phyloP scores from a whole-genome alignment of 2,797 vertebrate species.

The Chiloscyllium punctatum region DNA sequence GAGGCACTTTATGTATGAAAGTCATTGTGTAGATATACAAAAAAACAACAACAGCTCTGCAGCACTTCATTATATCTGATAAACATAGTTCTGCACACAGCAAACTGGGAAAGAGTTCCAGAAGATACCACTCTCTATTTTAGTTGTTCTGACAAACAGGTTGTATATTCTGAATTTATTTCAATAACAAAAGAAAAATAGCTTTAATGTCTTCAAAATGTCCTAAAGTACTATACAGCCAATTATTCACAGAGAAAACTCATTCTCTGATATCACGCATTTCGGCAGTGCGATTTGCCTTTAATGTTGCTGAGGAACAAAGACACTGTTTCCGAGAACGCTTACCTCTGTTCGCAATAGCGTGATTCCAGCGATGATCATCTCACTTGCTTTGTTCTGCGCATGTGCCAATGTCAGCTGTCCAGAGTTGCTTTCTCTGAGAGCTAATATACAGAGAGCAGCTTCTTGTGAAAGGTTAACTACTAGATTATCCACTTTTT shows the following conservation, averaged over 20 bases:
- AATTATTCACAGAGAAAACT: background rate
- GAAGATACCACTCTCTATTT: background rate
- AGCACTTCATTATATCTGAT: background rate
- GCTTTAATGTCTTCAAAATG: background rate
- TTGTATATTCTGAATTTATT: background rate
- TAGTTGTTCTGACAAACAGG: background rate
- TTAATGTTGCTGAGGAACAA: too few relatives aligned
- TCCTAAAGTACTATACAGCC: background rate
- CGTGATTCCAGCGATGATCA: too few relatives aligned
- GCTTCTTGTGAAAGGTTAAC: background rate
- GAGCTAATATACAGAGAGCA: too few relatives aligned
- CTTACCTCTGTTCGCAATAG: too few relatives aligned
- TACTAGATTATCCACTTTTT: too few relatives aligned
- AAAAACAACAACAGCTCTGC: background rate
- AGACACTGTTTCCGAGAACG: too few relatives aligned
- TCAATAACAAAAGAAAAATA: background rate
- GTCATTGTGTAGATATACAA: background rate
- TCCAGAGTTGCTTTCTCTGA: too few relatives aligned
- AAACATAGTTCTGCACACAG: too few relatives aligned
- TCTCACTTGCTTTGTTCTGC: too few relatives aligned
- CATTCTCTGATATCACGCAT: too few relatives aligned
- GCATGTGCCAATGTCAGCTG: too few relatives aligned
- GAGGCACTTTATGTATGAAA: background rate
- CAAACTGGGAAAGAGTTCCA: background rate
- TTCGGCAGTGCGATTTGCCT: too few relatives aligned